Evolutionary conservation across 2,113 vertebrate genomes (phyloP).

Genomic region (Oceanites oceanicus): DNA sequence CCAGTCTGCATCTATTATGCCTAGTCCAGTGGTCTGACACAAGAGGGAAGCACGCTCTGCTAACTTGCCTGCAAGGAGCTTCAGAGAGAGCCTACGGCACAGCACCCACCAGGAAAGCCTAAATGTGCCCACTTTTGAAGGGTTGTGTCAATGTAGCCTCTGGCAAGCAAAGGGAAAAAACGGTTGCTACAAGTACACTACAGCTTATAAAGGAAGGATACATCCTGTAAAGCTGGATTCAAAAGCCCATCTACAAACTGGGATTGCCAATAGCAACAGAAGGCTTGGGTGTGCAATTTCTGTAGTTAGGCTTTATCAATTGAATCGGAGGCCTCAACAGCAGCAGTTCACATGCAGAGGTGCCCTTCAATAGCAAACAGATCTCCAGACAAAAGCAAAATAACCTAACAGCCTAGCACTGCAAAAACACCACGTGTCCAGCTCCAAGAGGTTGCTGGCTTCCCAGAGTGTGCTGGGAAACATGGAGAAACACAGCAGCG

Average conservation of each 20-base stretch:
- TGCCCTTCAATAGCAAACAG: not conserved
- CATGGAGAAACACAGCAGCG: not conserved
- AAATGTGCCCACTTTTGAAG: no score
- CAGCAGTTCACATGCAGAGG: not conserved
- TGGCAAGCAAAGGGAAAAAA: not conserved
- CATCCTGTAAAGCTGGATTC: not conserved
- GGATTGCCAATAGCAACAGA: not conserved
- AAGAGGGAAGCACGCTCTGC: not conserved
- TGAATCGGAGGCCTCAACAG: not conserved
- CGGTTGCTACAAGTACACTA: not conserved
- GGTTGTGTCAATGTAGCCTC: not conserved
- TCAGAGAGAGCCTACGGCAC: not conserved
- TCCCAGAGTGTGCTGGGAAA: not conserved
- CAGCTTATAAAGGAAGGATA: not conserved
- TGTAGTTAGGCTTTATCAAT: not conserved
- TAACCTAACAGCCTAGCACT: not conserved
- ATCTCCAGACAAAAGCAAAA: not conserved
- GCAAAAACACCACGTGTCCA: not conserved
- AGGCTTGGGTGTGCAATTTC: not conserved
- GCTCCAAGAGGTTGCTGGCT: not conserved
- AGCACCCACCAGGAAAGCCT: fast-evolving
- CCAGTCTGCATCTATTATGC: not conserved
- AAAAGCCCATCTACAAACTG: not conserved
- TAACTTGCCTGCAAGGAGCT: not conserved
- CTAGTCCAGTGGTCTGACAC: not conserved